Percentiles rank a stretch among this genome's conserved stretches.
These are phyloP conservation scores for Corydoras maculifer DNA, from an alignment of 2,113 vertebrate species.

Conservation along the genomic window DNA sequence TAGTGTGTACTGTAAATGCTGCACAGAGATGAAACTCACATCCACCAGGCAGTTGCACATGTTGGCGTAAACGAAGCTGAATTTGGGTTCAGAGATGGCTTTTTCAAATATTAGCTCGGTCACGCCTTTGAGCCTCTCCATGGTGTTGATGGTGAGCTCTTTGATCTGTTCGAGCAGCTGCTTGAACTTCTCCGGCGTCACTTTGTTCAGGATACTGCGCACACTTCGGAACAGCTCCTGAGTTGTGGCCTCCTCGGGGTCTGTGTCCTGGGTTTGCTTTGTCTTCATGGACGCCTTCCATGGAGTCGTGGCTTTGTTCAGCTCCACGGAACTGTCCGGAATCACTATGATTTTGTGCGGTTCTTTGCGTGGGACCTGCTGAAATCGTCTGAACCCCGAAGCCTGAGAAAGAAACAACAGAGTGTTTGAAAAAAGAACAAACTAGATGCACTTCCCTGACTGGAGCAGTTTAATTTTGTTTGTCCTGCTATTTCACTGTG, in stretches of 20 bases:
- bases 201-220: conserved; percentile 93
- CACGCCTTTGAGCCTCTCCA: conserved; percentile 92
- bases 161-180: conserved; percentile 95
- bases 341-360: conserved; percentile 89
- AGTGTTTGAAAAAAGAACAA: no score
- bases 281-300: conserved; percentile 88
- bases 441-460: no score
- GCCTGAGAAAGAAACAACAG: conserved; percentile 54
- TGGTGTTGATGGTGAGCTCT: conserved; percentile 87
- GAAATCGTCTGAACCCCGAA: conserved; percentile 80
- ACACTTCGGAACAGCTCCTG: conserved; percentile 88
- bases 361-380: conserved; percentile 82
- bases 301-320: conserved; percentile 92
- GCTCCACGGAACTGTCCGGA: conserved; percentile 83
- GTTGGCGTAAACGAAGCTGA: conserved; percentile 95
- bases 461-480: no score
- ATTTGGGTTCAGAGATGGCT: conserved; percentile 93
- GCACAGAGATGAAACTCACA: conserved; percentile 62
- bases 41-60: conserved; percentile 95
- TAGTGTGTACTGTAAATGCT: no score
- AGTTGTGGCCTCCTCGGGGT: conserved; percentile 70
- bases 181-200: conserved; percentile 97
- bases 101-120: conserved; percentile 98
- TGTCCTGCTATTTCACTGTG: no score
- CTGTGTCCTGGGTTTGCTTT: conserved; percentile 49